These are phyloP conservation scores for Epizoanthus ramosus DNA, from an alignment of 92 coral and sea anemone species.

Conservation along the genomic window DNA sequence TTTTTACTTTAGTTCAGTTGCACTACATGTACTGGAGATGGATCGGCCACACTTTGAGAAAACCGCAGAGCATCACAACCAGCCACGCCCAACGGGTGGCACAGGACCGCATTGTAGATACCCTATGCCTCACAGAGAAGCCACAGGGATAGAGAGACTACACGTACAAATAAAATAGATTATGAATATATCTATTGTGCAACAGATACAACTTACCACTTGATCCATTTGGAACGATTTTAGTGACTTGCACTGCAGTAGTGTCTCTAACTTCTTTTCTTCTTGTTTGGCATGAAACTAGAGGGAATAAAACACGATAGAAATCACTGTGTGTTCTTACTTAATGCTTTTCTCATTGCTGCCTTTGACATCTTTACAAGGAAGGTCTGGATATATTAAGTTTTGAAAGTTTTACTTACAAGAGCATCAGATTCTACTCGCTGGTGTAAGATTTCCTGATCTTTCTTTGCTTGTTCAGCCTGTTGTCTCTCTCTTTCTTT, in stretches of 20 bases:
- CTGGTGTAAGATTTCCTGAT: conserved; percentile 75
- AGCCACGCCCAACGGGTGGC: too few species aligned
- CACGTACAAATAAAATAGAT: neutral
- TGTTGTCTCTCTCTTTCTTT: conserved; percentile 72
- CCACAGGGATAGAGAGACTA: neutral
- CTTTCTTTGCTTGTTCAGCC: conserved; percentile 58
- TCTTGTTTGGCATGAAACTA: conserved; percentile 90
- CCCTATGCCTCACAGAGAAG: neutral
- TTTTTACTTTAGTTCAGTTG: too few species aligned
- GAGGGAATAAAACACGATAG: conserved; percentile 7
- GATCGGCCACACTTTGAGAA: too few species aligned
- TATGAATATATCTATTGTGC: too few species aligned
- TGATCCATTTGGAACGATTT: conserved; percentile 79
- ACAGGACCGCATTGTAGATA: too few species aligned
- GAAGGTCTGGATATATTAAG: neutral
- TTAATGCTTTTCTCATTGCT: neutral
- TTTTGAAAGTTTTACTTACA: conserved; percentile 57
- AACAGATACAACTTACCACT: conserved; percentile 64
- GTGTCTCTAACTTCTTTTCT: conserved; percentile 66
- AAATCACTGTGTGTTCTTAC: neutral
- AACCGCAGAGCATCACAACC: too few species aligned
- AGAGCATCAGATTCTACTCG: conserved; percentile 88
- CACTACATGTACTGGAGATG: too few species aligned
- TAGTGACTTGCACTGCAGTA: conserved; percentile 68
- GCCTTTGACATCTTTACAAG: too few species aligned